phyloP scores from a whole-genome alignment of 2,797 vertebrate species.

The Anguilla obscura region DNA sequence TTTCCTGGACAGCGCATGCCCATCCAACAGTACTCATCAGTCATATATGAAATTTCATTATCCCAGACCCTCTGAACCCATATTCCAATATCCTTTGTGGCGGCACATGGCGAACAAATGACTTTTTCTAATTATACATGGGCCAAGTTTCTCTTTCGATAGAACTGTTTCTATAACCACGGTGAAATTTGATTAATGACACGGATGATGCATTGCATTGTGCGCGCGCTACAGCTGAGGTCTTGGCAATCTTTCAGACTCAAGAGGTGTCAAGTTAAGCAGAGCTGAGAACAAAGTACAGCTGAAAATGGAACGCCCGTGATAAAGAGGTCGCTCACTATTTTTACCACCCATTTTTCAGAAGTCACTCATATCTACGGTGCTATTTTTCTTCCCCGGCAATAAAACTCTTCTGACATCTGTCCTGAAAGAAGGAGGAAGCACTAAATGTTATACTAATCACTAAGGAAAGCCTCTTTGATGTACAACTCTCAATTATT shows the following conservation, averaged over 20 bases:
- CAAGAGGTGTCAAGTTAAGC: background rate
- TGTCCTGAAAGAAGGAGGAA: background rate
- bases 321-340: background rate
- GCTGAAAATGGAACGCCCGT: background rate
- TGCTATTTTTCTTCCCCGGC: background rate
- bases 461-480: slow-evolving; percentile 16
- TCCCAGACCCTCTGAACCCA: background rate
- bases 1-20: background rate
- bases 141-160: background rate
- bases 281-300: background rate
- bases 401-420: slow-evolving; percentile 3
- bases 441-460: slow-evolving; percentile 11
- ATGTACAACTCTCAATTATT: slow-evolving; percentile 21
- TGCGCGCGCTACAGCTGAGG: slow-evolving; percentile 24
- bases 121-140: slow-evolving; percentile 13
- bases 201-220: background rate
- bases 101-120: background rate
- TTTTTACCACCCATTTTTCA: background rate
- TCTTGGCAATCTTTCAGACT: slow-evolving; percentile 7
- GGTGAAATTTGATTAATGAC: background rate
- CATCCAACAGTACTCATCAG: background rate
- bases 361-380: background rate
- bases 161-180: background rate
- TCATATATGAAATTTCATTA: slow-evolving; percentile 1
- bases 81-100: background rate